Percentiles rank a stretch among this genome's conserved stretches.
These are phyloP conservation scores for Tortrix viridana DNA, from an alignment of 2,888 invertebrate species.

Conservation along the genomic window DNA sequence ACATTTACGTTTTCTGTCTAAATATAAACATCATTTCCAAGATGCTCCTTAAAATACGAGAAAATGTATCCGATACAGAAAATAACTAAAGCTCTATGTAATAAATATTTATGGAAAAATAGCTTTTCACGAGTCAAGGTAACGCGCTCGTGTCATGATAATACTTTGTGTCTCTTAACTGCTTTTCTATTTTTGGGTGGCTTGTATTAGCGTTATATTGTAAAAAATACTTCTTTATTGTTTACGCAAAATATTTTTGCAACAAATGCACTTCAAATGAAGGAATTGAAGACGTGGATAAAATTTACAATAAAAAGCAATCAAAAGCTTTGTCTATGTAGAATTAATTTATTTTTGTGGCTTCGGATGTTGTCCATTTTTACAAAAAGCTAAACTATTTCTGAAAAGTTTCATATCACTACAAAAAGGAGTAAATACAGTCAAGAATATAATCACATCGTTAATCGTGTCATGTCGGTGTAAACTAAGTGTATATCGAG, in stretches of 20 bases:
- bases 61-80: constrained; percentile 25
- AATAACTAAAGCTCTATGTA: constrained; percentile 29
- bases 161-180: constrained; percentile 18
- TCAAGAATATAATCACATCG: no score
- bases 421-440: no score
- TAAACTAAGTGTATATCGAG: no score
- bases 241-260: not conserved
- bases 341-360: no score
- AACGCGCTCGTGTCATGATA: constrained; percentile 21
- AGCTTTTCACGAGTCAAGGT: constrained; percentile 21
- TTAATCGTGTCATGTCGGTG: no score
- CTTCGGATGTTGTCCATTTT: no score
- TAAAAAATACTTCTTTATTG: constrained; percentile 12
- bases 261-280: no score
- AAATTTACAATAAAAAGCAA: no score
- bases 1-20: not conserved
- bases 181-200: constrained; percentile 13
- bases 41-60: constrained; percentile 19
- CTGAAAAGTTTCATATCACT: no score
- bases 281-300: no score
- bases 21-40: constrained; percentile 10
- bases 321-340: no score
- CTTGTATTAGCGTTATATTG: constrained; percentile 5
- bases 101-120: constrained; percentile 34
- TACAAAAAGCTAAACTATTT: no score